phyloP scores from a whole-genome alignment of 1,140 invertebrate genomes.

The Battus philenor region DNA sequence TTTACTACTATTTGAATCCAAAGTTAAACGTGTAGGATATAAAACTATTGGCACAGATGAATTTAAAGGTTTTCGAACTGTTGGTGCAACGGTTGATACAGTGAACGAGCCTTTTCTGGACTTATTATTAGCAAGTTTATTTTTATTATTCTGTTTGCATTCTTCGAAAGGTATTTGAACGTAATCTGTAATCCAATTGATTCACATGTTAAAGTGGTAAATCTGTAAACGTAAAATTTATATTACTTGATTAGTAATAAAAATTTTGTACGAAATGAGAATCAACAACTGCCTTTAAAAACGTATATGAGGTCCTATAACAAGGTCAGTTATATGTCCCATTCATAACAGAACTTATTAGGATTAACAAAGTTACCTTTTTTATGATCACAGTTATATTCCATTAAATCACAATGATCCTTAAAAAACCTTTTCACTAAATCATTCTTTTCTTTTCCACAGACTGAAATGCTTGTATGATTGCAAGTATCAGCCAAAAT shows the following conservation, averaged over 20 bases:
- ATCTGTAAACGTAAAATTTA: no score
- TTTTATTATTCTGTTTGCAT: background rate
- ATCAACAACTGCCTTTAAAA: background rate
- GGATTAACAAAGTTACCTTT: slow-evolving; percentile 31
- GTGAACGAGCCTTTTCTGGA: background rate
- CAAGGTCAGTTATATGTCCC: no score
- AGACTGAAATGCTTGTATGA: slow-evolving; percentile 44
- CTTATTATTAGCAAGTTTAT: background rate
- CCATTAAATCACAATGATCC: slow-evolving; percentile 48
- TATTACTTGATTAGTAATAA: background rate
- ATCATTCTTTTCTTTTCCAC: slow-evolving; percentile 27
- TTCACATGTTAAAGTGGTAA: no score
- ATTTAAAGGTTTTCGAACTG: background rate
- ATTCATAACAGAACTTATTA: no score
- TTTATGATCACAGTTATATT: slow-evolving; percentile 46
- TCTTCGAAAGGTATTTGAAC: slow-evolving; percentile 3
- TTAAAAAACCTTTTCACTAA: slow-evolving; percentile 29
- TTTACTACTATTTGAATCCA: background rate
- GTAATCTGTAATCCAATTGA: slow-evolving; percentile 14
- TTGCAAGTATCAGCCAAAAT: slow-evolving; percentile 45
- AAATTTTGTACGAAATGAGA: background rate
- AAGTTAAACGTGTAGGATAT: background rate
- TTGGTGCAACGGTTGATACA: background rate
- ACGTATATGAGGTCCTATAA: no score
- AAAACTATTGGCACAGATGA: background rate